Evolutionary conservation across 2,797 vertebrate genomes (phyloP).

Genomic region (Acanthis flammea): DNA sequence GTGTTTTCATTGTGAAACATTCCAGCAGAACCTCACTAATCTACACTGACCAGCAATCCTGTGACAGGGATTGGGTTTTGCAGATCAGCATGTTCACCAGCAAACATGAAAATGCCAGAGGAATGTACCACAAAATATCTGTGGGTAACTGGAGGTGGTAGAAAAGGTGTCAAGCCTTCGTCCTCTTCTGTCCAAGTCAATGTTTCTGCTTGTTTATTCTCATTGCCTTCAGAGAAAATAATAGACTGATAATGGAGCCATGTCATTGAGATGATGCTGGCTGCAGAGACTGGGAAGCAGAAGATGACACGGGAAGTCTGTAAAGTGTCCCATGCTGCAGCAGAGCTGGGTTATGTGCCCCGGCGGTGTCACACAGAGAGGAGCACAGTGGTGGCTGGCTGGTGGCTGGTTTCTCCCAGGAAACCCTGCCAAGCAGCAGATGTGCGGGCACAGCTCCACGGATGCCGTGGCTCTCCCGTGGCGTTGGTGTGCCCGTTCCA

Average conservation of each 20-base stretch:
- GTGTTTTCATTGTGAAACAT: constrained; percentile 54
- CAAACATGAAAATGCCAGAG: background rate
- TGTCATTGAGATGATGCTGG: background rate
- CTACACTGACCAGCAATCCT: constrained; percentile 29
- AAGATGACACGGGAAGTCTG: background rate
- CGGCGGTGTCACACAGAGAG: background rate
- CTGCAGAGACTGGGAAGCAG: background rate
- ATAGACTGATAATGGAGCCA: background rate
- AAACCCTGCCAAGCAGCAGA: background rate
- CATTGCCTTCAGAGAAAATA: background rate
- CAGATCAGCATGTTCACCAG: constrained; percentile 21
- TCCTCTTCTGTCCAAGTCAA: background rate
- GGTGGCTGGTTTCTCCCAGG: background rate
- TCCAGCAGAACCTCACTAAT: constrained; percentile 67
- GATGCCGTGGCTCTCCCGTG: background rate
- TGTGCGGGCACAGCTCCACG: background rate
- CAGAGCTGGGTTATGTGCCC: background rate
- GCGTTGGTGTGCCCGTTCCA: fast-evolving
- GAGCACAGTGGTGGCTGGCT: background rate
- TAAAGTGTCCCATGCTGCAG: background rate
- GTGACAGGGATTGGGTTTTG: background rate
- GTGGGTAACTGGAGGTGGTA: background rate
- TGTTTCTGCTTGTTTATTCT: constrained; percentile 10
- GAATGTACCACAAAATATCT: background rate
- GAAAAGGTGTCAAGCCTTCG: background rate